phyloP scores from a whole-genome alignment of 2,888 invertebrate genomes.

The Piscicola geometra region DNA sequence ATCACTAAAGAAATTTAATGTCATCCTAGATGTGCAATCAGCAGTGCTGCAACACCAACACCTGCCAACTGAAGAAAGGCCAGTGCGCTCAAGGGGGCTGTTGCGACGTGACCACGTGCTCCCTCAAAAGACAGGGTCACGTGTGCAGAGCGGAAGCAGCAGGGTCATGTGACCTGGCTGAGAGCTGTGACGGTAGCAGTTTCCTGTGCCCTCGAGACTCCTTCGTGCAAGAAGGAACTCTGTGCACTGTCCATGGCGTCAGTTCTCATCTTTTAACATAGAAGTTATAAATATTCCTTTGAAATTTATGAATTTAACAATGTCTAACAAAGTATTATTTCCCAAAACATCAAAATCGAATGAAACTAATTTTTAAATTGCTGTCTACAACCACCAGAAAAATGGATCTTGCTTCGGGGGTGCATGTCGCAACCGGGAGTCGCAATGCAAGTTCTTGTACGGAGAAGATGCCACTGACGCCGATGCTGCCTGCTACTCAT shows the following conservation, averaged over 20 bases:
- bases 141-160: neutral
- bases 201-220: conserved; percentile 11
- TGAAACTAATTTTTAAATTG: neutral
- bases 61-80: conserved; percentile 13
- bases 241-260: conserved; percentile 8
- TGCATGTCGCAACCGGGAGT: neutral
- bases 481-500: neutral
- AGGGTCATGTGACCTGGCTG: conserved; percentile 21
- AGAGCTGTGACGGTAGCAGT: conserved; percentile 20
- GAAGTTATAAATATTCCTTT: no score
- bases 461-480: neutral
- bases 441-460: conserved; percentile 23
- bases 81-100: conserved; percentile 22
- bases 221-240: conserved; percentile 20
- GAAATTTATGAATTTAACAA: no score
- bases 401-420: conserved; percentile 13
- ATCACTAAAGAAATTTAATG: no score
- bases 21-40: conserved; percentile 21
- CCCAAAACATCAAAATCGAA: neutral
- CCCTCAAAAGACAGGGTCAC: neutral
- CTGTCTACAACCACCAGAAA: neutral
- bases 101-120: conserved; percentile 22
- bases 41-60: conserved; percentile 15
- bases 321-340: neutral
- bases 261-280: no score